Conservation (phyloP, 2,113 vertebrate genomes). For the Odocoileus hemionus region DNA sequence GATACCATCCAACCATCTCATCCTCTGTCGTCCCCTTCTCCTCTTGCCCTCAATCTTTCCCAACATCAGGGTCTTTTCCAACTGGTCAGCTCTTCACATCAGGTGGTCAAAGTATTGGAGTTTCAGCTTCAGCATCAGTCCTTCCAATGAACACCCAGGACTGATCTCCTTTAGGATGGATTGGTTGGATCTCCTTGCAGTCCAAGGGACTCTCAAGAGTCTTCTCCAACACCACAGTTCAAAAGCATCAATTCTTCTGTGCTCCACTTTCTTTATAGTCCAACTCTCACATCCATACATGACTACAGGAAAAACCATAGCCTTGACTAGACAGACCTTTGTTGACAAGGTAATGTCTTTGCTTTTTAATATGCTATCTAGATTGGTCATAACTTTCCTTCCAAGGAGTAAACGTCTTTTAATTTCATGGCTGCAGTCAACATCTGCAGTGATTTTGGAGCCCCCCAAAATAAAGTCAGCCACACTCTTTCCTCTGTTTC, state of each 20-base stretch:
- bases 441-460: not conserved
- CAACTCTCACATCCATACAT: not conserved
- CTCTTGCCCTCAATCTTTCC: not conserved
- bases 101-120: not conserved
- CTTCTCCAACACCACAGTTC: not conserved
- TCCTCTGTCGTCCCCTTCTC: not conserved
- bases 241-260: not conserved
- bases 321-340: not conserved
- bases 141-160: not conserved
- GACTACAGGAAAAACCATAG: not conserved
- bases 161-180: not conserved
- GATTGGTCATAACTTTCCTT: not conserved
- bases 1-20: not conserved
- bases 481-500: not conserved
- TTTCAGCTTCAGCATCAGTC: not conserved
- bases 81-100: accelerated
- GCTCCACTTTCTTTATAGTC: not conserved
- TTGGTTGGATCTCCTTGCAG: not conserved
- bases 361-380: not conserved
- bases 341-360: not conserved
- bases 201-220: not conserved
- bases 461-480: not conserved
- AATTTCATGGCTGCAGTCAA: not conserved
- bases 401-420: not conserved
- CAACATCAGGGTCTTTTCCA: not conserved